A percentile compares a stretch with the other conserved stretches of the same genome.
Evolutionary conservation across 1,140 invertebrate genomes (phyloP).

Genomic region (Phymastichus coffea): DNA sequence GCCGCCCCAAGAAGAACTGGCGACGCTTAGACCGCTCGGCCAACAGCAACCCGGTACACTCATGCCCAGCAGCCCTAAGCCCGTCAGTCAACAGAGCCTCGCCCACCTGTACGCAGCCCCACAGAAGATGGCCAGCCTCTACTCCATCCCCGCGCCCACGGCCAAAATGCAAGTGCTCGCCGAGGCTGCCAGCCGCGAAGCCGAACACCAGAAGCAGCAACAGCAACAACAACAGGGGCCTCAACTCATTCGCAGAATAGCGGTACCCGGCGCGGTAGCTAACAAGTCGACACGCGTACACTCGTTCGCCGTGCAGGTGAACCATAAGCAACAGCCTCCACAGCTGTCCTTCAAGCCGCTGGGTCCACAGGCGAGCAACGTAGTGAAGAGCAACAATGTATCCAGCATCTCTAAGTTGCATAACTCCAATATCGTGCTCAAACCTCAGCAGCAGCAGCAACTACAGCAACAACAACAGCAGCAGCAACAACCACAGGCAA

Average conservation of each 20-base stretch:
- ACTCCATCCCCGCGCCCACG: not conserved
- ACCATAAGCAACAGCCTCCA: constrained; percentile 33
- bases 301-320: constrained; percentile 29
- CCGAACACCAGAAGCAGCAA: constrained; percentile 35
- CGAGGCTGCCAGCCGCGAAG: constrained; percentile 17
- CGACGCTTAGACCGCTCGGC: not conserved
- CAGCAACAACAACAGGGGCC: constrained; percentile 18
- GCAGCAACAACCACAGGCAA: constrained; percentile 37
- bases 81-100: constrained; percentile 7
- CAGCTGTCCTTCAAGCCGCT: no score
- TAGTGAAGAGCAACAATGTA: constrained; percentile 49
- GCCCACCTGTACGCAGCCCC: no score
- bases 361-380: no score
- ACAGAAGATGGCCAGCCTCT: no score
- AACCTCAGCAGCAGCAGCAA: constrained; percentile 35
- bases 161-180: constrained; percentile 14
- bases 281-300: not conserved
- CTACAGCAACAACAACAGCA: constrained; percentile 34
- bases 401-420: constrained; percentile 43
- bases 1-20: not conserved
- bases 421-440: constrained; percentile 31
- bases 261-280: not conserved
- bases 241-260: no score
- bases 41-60: not conserved
- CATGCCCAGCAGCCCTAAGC: not conserved